phyloP scores from a whole-genome alignment of 2,888 invertebrate genomes.

The Tenodera sinensis region DNA sequence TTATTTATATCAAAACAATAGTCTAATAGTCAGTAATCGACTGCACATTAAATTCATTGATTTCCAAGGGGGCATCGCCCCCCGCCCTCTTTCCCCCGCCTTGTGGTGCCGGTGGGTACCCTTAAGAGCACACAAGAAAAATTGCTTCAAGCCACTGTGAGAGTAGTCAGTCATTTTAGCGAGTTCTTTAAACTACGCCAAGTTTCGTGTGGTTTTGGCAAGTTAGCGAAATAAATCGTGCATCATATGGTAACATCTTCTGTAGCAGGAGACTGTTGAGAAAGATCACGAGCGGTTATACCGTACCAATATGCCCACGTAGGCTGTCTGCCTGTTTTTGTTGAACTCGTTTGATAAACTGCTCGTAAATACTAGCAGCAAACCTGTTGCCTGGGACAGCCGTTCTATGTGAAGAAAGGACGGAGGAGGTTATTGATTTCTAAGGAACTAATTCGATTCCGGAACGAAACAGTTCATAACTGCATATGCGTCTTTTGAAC shows the following conservation, averaged over 20 bases:
- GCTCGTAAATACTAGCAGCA: neutral
- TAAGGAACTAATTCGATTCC: neutral
- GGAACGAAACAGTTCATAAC: neutral
- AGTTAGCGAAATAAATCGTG: neutral
- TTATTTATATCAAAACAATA: too few relatives aligned
- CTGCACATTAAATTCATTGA: too few relatives aligned
- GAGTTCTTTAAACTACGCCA: too few relatives aligned
- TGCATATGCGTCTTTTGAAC: too few relatives aligned
- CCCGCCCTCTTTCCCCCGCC: too few relatives aligned
- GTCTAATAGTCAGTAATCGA: too few relatives aligned
- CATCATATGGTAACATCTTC: neutral
- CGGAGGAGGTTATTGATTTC: neutral
- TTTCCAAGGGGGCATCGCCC: too few relatives aligned
- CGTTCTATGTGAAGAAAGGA: neutral
- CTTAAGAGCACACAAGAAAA: too few relatives aligned
- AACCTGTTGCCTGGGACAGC: neutral
- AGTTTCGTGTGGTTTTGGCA: neutral
- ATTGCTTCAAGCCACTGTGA: too few relatives aligned
- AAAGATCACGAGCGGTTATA: too few relatives aligned
- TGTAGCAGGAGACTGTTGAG: neutral
- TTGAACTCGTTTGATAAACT: neutral
- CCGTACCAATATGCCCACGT: neutral
- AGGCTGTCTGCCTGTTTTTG: neutral
- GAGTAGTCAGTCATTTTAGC: too few relatives aligned
- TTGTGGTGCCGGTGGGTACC: too few relatives aligned